Evolutionary conservation across 2,888 invertebrate species (phyloP), one percentile per base, ranked within the genome.

Genomic region (Drosophila paracracens): DNA sequence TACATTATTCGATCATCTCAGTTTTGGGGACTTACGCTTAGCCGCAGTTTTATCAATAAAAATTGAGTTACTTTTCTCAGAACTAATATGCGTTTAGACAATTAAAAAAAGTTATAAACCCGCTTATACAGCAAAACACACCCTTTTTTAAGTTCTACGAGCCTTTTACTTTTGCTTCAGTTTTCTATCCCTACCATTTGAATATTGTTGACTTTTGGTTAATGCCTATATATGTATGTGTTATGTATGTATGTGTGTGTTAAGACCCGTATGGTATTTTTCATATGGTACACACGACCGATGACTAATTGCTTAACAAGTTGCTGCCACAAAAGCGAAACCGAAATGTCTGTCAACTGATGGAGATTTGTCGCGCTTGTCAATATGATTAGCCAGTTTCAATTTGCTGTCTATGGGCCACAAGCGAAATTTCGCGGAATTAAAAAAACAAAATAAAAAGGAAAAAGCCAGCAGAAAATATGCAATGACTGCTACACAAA

Each of bases 361-460:
- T 25, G 66, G 52, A 70, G 71, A 88, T 88, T 83, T 80, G 81
- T 81, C 68, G 57, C 78, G 78, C 73, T 67, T 79, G 88, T 82
- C 85, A 84, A 75, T 82, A 64, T 82, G 76, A 82, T 76, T 70
- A 67, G 80, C 64, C 73, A 46, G 70, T 57, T 72, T 65, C 46
- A 53, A 62, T 59, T 68, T 60, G 33, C 64, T 48, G 68, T 72
- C 58, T 64, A 53, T 67, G 50, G 36, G 25, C 27, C 61, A 59
- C 43, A 50, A 51, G 40, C 57, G 21, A 57, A 60, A 63, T 66
- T 78, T 85, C 83, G 68, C 50, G 48, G 82, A 82, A 74, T 70
- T 64, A 43, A 18, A 33, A 61, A 59, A 27, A 27, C 2, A 16
- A 6, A 33, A 58, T 4, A 25, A 10, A 7, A 18, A 18, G 6